These are phyloP conservation scores for Nemotelus nigrinus DNA, from an alignment of 2,888 invertebrate species.

Conservation along the genomic window DNA sequence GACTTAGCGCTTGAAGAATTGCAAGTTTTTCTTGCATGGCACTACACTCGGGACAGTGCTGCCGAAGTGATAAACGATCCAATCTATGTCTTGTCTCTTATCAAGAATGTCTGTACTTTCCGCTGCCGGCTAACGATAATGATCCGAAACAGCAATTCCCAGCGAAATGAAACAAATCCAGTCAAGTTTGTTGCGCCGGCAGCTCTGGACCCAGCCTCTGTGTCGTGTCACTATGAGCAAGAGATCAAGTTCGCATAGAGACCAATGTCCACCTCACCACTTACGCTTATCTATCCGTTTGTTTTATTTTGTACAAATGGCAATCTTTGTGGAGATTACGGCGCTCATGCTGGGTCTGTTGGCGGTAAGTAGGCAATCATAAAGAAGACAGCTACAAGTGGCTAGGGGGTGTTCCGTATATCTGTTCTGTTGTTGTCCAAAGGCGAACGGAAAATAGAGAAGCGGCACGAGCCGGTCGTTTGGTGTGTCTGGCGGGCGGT, in stretches of 20 bases:
- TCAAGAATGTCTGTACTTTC: not conserved
- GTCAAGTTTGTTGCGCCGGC: not conserved
- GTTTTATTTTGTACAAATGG: conserved; percentile 35
- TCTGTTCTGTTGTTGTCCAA: not conserved
- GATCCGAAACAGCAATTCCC: not conserved
- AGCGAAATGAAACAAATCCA: not conserved
- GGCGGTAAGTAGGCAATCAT: conserved; percentile 34
- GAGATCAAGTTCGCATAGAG: not conserved
- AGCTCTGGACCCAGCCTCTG: too few relatives aligned
- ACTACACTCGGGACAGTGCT: not conserved
- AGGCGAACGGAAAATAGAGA: not conserved
- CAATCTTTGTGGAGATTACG: conserved; percentile 33
- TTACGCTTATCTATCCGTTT: conserved; percentile 30
- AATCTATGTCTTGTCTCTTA: not conserved
- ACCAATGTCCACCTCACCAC: not conserved
- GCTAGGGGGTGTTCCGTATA: not conserved
- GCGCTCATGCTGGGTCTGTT: conserved; percentile 24
- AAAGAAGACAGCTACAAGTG: conserved; percentile 13
- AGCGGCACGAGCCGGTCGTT: not conserved
- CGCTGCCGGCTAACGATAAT: not conserved
- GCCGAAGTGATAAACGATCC: not conserved
- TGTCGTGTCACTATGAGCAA: too few relatives aligned
- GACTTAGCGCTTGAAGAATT: not conserved
- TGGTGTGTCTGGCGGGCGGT: not conserved
- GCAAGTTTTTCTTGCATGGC: not conserved